These are phyloP conservation scores for Cyrtodaria siliqua DNA, from an alignment of 2,888 invertebrate species.

Conservation along the genomic window DNA sequence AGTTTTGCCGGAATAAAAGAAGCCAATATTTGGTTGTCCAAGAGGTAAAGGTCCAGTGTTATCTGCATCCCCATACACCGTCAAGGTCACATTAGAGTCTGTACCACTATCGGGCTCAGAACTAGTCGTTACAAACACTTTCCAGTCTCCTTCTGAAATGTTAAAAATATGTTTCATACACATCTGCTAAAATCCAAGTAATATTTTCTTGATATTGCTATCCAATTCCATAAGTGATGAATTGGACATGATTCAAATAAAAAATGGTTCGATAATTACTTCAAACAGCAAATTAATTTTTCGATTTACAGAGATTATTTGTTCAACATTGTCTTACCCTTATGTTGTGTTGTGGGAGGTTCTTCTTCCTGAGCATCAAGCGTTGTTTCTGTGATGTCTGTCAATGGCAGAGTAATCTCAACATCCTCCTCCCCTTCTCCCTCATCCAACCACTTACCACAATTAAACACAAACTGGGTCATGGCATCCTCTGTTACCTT, in stretches of 20 bases:
- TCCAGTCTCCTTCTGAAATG: conserved; percentile 76
- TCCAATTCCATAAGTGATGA: too few relatives aligned
- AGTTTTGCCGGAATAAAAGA: conserved; percentile 78
- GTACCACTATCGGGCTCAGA: conserved; percentile 75
- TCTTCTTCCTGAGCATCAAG: too few relatives aligned
- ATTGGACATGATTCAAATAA: too few relatives aligned
- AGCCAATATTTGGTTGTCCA: conserved; percentile 64
- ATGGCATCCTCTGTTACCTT: conserved; percentile 64
- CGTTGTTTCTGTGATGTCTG: conserved; percentile 40
- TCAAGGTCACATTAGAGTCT: conserved; percentile 80
- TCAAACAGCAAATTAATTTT: too few relatives aligned
- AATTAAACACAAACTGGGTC: conserved; percentile 70
- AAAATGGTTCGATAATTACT: too few relatives aligned
- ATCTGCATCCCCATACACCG: conserved; percentile 82
- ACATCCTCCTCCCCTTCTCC: conserved; percentile 59
- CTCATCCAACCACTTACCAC: conserved; percentile 71
- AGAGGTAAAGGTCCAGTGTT: conserved; percentile 77
- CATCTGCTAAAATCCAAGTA: too few relatives aligned
- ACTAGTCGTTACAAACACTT: conserved; percentile 73
- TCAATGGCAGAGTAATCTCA: conserved; percentile 54
- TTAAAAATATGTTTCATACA: too few relatives aligned
- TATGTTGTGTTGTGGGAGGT: too few relatives aligned
- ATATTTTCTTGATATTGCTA: too few relatives aligned
- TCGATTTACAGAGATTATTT: too few relatives aligned
- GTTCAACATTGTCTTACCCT: too few relatives aligned